Percentiles rank a stretch among this genome's conserved stretches.
These are phyloP conservation scores for Apolygus lucorum DNA, from an alignment of 1,140 invertebrate genomes.

Conservation along the genomic window DNA sequence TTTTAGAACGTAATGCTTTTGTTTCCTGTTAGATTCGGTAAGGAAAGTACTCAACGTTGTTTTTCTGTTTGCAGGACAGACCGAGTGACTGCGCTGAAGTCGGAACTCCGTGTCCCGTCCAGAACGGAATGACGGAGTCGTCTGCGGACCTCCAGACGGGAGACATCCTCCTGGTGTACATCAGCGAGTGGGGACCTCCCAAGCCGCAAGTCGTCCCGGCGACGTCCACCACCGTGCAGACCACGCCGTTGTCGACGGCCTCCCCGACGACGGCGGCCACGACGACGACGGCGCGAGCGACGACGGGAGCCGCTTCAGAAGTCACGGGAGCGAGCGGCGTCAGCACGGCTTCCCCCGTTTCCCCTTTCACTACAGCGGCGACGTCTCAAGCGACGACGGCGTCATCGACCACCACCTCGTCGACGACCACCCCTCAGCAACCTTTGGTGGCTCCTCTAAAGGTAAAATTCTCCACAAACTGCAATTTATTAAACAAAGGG, in stretches of 20 bases:
- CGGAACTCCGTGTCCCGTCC: background rate
- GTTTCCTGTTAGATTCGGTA: no score
- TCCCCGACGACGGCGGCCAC: background rate
- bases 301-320: background rate
- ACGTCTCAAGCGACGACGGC: background rate
- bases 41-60: no score
- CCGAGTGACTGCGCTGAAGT: constrained; percentile 12
- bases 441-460: background rate
- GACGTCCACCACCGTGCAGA: background rate
- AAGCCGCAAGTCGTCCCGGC: background rate
- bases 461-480: no score
- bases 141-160: constrained; percentile 54
- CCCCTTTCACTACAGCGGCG: background rate
- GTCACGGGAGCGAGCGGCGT: background rate
- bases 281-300: background rate
- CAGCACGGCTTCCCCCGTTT: background rate
- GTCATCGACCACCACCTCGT: background rate
- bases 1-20: no score
- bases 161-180: constrained; percentile 57
- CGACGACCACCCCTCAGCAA: background rate
- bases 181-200: constrained; percentile 45
- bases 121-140: constrained; percentile 3
- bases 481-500: no score
- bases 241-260: background rate
- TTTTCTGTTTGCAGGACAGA: background rate